Evolutionary conservation across 2,113 vertebrate genomes (phyloP).

Genomic region (Okapia johnstoni): DNA sequence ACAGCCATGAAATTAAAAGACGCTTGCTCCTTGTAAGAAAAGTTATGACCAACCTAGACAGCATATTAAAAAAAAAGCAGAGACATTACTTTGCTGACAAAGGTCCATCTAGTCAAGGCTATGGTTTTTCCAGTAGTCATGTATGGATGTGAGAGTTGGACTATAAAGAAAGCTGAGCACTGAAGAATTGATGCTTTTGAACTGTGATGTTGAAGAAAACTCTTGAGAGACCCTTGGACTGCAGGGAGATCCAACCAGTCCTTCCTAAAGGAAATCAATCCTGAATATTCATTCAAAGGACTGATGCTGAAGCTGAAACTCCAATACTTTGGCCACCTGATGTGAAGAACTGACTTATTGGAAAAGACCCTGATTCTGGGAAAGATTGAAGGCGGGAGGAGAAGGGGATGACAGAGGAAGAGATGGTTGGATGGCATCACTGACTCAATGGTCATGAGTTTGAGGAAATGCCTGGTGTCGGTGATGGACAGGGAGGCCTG

Average conservation of each 20-base stretch:
- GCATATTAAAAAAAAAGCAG: not conserved
- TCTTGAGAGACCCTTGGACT: not conserved
- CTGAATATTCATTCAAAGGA: not conserved
- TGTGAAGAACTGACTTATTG: accelerated
- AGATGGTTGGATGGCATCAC: not conserved
- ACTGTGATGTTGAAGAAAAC: not conserved
- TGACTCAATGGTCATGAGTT: not conserved
- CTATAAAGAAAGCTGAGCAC: not conserved
- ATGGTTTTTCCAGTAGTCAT: not conserved
- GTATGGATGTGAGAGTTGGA: not conserved
- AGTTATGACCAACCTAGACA: not conserved
- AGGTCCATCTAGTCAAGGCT: not conserved
- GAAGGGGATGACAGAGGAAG: not conserved
- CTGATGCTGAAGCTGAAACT: not conserved
- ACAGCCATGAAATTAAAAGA: not conserved
- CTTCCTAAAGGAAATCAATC: not conserved
- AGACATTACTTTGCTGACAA: not conserved
- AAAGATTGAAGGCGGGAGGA: not conserved
- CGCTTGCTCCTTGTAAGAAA: not conserved
- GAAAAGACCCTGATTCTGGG: not conserved
- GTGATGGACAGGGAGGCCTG: not conserved
- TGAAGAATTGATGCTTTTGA: not conserved
- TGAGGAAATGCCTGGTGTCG: not conserved
- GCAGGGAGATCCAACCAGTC: not conserved
- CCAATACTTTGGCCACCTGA: not conserved